Percentiles rank a stretch among this genome's conserved stretches.
Evolutionary conservation across 1,140 invertebrate species (phyloP).

Genomic region (Orius laevigatus): DNA sequence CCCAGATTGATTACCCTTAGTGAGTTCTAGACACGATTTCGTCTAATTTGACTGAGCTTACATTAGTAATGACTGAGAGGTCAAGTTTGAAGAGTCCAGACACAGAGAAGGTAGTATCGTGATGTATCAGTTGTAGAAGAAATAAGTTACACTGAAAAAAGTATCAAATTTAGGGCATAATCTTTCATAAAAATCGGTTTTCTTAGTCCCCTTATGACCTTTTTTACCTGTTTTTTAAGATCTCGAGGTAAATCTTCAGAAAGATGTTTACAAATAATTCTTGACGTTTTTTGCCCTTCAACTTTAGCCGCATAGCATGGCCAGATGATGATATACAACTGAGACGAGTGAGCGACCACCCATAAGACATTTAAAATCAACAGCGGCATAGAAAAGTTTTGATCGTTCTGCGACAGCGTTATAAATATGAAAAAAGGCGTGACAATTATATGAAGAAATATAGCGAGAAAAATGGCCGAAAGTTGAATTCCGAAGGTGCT

Average conservation of each 20-base stretch:
- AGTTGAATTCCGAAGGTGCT: constrained; percentile 16
- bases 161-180: background rate
- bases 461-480: constrained; percentile 14
- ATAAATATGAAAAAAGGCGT: constrained; percentile 53
- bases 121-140: constrained; percentile 12
- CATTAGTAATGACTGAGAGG: constrained; percentile 15
- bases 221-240: constrained; percentile 7
- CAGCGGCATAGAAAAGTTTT: constrained; percentile 21
- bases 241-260: constrained; percentile 8
- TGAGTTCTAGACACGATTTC: too few relatives aligned
- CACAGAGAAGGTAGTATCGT: constrained; percentile 12
- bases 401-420: constrained; percentile 24
- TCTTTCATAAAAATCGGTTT: background rate
- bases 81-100: constrained; percentile 14
- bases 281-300: constrained; percentile 28
- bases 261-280: constrained; percentile 7
- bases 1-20: too few relatives aligned
- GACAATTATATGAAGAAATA: constrained; percentile 46
- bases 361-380: constrained; percentile 39
- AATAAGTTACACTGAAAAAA: constrained; percentile 8
- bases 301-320: constrained; percentile 40
- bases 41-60: constrained; percentile 5
- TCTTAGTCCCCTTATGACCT: background rate
- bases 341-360: constrained; percentile 41
- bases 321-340: constrained; percentile 46